phyloP scores from a whole-genome alignment of 2,888 invertebrate species.

The Idaea biselata region DNA sequence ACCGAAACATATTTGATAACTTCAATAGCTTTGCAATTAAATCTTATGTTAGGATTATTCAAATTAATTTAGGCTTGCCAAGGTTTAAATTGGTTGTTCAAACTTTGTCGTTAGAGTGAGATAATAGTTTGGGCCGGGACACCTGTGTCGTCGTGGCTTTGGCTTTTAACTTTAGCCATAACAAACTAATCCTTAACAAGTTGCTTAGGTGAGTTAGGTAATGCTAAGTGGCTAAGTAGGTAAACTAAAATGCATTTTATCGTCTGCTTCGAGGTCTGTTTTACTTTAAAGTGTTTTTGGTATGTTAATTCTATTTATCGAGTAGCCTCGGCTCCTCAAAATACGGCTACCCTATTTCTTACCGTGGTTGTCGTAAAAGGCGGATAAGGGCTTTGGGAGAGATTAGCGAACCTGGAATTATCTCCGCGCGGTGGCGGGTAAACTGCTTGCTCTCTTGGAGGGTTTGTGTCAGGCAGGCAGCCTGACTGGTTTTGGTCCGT shows the following conservation, averaged over 20 bases:
- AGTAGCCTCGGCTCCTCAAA: too few relatives aligned
- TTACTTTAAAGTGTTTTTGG: neutral
- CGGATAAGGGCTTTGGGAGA: too few relatives aligned
- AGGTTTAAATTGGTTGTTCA: constrained; percentile 6
- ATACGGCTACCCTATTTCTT: too few relatives aligned
- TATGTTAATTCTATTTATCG: too few relatives aligned
- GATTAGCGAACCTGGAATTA: too few relatives aligned
- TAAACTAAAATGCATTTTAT: neutral
- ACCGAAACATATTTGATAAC: neutral
- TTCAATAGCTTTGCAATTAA: constrained; percentile 3
- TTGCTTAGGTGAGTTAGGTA: neutral
- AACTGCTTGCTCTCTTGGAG: too few relatives aligned
- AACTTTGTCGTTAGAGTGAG: constrained; percentile 4
- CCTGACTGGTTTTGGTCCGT: too few relatives aligned
- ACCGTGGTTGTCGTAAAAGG: too few relatives aligned
- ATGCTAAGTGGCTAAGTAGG: neutral
- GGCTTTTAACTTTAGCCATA: constrained; percentile 5
- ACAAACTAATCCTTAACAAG: constrained; percentile 1
- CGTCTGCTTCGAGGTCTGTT: neutral
- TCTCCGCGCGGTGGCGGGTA: too few relatives aligned
- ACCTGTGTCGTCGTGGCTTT: constrained; percentile 3
- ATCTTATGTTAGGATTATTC: constrained; percentile 3
- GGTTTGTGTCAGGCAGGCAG: too few relatives aligned
- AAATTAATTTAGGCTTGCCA: constrained; percentile 4
- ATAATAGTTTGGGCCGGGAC: constrained; percentile 4